Base-by-base conservation (phyloP, 92 coral and sea anemone genomes). In the Umimayanthus chanpuru region DNA sequence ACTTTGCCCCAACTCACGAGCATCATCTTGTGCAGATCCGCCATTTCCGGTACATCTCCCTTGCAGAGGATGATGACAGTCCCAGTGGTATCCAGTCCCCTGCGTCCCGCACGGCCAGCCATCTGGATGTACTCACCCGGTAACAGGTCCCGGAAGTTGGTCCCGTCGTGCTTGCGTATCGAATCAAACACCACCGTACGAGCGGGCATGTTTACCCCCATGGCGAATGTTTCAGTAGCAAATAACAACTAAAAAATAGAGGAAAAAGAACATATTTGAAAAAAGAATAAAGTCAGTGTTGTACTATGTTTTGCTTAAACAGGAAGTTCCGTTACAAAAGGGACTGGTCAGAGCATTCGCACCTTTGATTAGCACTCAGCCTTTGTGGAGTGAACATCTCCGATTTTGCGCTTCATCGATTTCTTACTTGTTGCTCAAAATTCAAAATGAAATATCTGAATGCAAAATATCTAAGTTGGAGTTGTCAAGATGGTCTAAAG, bases 181-280 rank as follows among this genome's bases (percentile, higher is more conserved):
- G 96, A 88, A 80, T 95, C 98, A 81, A 97, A 97, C 28, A 95
- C 96, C 29, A 97, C 99, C 18, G 99, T 97, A 44, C 95, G 90
- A 4, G 99, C 97, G 0, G 99, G 99, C 99, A 97, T 97, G 93
- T 97, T 97, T 4, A 97, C 98, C 14, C 99, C 99, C 98, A 97
- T 95, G 18, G 99, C 99, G 81, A 97, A 97, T 55, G 99, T 97
- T 88, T 97, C 99, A 9, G 99, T 97, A 11, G 99, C 99, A 88
- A 93, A 97, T 21, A 97, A 94, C 40, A 97, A 93, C 99, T 97
- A 89, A 3, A 80, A 66, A 64, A 79, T 11, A 81, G 84, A 80
- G 70, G 23, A 23, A 25, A 14, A 40, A 39, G 41, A 6, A 21
- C 4, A 40, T 65, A 28, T 18, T 55, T 15, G 21, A 16, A n/a